phyloP scores from a whole-genome alignment of 2,888 invertebrate species.

The Caprella mutica region DNA sequence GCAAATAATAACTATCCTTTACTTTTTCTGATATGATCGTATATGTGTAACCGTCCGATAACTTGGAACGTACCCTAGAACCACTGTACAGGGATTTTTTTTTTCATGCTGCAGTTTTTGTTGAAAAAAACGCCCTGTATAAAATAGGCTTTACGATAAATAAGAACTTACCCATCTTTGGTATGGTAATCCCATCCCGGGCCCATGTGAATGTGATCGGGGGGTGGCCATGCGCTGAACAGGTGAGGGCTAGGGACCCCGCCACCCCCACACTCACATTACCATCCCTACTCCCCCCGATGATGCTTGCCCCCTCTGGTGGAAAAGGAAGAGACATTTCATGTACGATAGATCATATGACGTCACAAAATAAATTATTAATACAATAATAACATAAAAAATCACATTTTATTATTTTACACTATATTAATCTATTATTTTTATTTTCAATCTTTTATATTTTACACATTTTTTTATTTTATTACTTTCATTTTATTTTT shows the following conservation, averaged over 20 bases:
- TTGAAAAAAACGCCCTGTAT: too few relatives aligned
- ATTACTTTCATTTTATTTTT: constrained; percentile 1
- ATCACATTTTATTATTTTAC: neutral
- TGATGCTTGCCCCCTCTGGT: constrained; percentile 25
- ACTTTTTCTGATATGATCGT: too few relatives aligned
- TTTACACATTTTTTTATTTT: constrained; percentile 8
- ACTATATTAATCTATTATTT: neutral
- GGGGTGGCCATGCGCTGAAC: constrained; percentile 86
- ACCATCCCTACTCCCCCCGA: constrained; percentile 38
- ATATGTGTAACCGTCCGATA: too few relatives aligned
- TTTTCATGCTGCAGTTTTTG: too few relatives aligned
- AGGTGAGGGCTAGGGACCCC: constrained; percentile 78
- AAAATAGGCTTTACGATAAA: too few relatives aligned
- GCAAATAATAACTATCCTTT: too few relatives aligned
- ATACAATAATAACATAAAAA: neutral
- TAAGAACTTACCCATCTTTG: neutral
- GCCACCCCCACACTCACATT: constrained; percentile 82
- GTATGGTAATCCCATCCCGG: constrained; percentile 17
- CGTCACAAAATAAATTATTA: rapidly evolving
- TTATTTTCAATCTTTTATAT: neutral
- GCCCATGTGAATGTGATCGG: constrained; percentile 82
- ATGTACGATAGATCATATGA: neutral
- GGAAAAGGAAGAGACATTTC: neutral
- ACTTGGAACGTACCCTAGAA: too few relatives aligned
- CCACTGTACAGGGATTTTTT: too few relatives aligned